Base-by-base conservation (phyloP, 2,113 vertebrate species). In the Hyperopisus bebe region DNA sequence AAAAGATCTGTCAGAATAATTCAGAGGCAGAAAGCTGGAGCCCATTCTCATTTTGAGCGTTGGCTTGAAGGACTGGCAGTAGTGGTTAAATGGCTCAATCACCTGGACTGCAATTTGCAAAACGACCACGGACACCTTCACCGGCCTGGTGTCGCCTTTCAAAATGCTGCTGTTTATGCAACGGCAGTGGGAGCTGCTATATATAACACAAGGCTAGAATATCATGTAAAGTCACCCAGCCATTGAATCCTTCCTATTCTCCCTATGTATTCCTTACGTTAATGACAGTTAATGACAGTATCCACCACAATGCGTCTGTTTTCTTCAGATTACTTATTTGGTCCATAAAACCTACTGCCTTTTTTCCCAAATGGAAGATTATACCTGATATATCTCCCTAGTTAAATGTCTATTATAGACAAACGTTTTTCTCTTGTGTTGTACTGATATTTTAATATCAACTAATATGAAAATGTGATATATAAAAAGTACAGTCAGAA, bases 71-170 rank as follows among this genome's bases (percentile, higher is more conserved):
- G 21, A 74, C 15, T 5, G 21, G 39, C 24, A 42, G 74, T 39
- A 7, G 13, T 13, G 51, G 31, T n/a, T 55, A 35, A 88, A 82
- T 83, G 70, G 11, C 21, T 83, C 35, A 31, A 62, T 88, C 48
- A 83, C 70, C 42, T 88, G 86, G 19, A 82, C 51, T 58, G 48
- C 48, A 50, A 82, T 90, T 82, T 88, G 86, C 51, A 50, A 62
- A 44, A 83, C 50, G 51, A 31, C 39, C 13, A 15, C 8, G 66
- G 17, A 74, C 48, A 53, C 35, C 21, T 46, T 48, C 13, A n/a
- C 50, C 8, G n/a, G 15, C 86, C 86, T 1, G 74, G 89, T 10
- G 7, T 90, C 74, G 9, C 55, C 15, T 88, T 55, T 80, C 90
- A 48, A 83, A 85, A 50, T 17, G 24, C 83, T 66, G 82, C 83